A percentile compares a stretch with the other conserved stretches of the same genome.
These are phyloP conservation scores for Sebastes itinus DNA, from an alignment of 2,797 vertebrate species.

Conservation along the genomic window DNA sequence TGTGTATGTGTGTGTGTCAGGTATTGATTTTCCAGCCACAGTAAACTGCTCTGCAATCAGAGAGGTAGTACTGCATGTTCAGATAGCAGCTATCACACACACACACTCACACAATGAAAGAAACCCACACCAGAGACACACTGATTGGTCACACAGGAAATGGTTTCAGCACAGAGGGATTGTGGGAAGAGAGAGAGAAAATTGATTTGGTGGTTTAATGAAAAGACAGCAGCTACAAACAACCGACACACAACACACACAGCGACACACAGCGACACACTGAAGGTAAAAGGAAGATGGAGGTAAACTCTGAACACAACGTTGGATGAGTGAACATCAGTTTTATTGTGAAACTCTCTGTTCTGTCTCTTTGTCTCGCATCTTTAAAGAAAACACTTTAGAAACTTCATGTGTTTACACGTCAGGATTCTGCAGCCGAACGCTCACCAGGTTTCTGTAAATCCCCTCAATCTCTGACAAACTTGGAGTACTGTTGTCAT, in stretches of 20 bases:
- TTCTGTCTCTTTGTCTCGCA: neutral
- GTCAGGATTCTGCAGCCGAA: neutral
- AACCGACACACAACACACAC: conserved; percentile 1
- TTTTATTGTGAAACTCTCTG: neutral
- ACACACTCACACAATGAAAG: neutral
- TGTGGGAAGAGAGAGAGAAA: conserved; percentile 68
- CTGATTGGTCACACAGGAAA: conserved; percentile 73
- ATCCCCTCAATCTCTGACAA: neutral
- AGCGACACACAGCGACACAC: neutral
- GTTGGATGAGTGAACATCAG: neutral
- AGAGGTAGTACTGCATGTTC: conserved; percentile 55
- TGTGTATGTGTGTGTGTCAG: conserved; percentile 14
- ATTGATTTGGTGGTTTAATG: conserved; percentile 73
- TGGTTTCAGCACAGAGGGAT: conserved; percentile 61
- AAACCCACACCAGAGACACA: conserved; percentile 16
- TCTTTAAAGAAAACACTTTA: neutral
- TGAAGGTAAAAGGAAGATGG: conserved; percentile 5
- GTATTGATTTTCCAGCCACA: conserved; percentile 62
- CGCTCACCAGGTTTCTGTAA: neutral
- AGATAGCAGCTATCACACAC: conserved; percentile 39
- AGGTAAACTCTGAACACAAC: conserved; percentile 7
- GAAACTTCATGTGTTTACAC: conserved; percentile 2
- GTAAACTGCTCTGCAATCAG: conserved; percentile 67
- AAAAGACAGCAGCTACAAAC: conserved; percentile 53
- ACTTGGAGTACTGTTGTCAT: neutral